Base-by-base conservation (phyloP, 92 coral and sea anemone species). In the Plumapathes pennacea region DNA sequence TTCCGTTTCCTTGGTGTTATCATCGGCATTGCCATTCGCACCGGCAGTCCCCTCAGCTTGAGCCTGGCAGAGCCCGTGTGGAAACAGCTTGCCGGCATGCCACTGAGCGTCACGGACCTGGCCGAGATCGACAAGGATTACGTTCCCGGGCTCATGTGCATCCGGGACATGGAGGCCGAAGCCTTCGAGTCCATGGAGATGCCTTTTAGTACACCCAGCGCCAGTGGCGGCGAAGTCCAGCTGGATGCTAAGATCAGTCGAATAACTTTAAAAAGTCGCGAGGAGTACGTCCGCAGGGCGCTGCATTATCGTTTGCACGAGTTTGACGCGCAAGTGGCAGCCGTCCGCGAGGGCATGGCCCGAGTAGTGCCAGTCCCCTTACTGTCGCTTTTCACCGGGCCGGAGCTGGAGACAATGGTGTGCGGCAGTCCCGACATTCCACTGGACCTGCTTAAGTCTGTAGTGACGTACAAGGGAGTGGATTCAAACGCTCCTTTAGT, bases 341-440 rank as follows among this genome's bases (percentile, higher is more conserved):
- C 98, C 20, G 86, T 92, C 26, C 96, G 98, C 31, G 96, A 88
- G 68, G 98, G 98, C 60, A 89, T 92, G 98, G 94, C 89, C 34
- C 82, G 88, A 73, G 94, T 92, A 9, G 89, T 92, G 21, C 98
- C 98, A 32, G 98, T 92, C 15, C 98, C 96, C 21, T 64, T 92
- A 36, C 74, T 92, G 28, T 92, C 98, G 22, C 72, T 92, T 28
- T 92, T 92, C 59, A 92, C 96, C 56, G 98, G 98, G 11, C 96
- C 87, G 1, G 98, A 88, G 61, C 76, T 92, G 43, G 98, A 92
- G 52, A 89, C 96, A 14, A 92, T 92, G 98, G 98, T 92, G 6
- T 92, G 98, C 55, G 98, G 98, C 12, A 92, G 98, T 73, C 98
- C 98, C 33, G 98, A 92, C 62, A 92, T 92, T 46, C 98, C 94